Base-by-base conservation (phyloP, 2,797 vertebrate species). In the Rhadinocentrus ornatus region DNA sequence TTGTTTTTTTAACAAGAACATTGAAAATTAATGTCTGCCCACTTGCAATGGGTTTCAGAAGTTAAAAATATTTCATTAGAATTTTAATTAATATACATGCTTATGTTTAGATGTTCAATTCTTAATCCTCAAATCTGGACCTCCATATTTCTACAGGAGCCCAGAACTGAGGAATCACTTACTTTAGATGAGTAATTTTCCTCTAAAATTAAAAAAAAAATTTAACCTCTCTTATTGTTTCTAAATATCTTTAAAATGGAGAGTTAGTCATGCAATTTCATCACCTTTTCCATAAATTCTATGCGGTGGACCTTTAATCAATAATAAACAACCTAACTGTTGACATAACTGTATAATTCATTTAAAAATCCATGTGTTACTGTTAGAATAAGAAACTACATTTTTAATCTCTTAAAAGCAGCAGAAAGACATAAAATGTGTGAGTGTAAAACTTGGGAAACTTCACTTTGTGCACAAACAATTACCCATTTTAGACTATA, bases 401-500 rank as follows among this genome's bases (percentile, higher is more conserved):
- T 69, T 66, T 7, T n/a, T 22, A 24, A 58, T 2, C 2, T n/a
- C 26, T 52, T 12, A 27, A 48, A 54, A 65, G 34, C 48, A 48
- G 20, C 24, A 57, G 4, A 3, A 22, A 48, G 8, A 31, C 20
- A 6, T 48, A 1, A n/a, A 37, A 46, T 22, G 3, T 27, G 59
- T 37, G 24, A 69, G 12, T 10, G 39, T 18, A 44, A 46, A 74
- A 29, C 4, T 16, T 50, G 27, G n/a, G 26, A 22, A 71, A 59
- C 9, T 52, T 62, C 16, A 26, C 65, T 66, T 41, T 18, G 3
- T 29, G 4, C 16, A 6, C 0, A 1, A 50, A 62, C 57, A 68
- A 10, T 13, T 13, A 3, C 12, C 22, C 4, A 6, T 41, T 41
- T 41, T 44, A 20, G 18, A 22, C 57, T 29, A 56, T 24, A 44